Evolutionary conservation across 2,113 vertebrate genomes (phyloP).

Genomic region (Indicator indicator): DNA sequence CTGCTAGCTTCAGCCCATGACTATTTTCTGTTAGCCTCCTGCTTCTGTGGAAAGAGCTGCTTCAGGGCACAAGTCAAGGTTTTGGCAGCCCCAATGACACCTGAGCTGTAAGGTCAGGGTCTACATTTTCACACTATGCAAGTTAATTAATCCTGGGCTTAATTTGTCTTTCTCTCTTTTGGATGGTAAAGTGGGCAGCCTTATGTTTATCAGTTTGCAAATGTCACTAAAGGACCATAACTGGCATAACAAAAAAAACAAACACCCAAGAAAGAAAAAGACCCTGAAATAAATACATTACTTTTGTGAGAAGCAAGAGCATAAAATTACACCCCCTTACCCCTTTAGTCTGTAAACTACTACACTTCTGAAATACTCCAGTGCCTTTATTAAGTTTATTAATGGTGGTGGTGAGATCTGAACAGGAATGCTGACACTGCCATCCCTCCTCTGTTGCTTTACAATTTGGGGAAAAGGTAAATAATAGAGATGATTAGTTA

Average conservation of each 20-base stretch:
- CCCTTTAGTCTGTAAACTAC: background rate
- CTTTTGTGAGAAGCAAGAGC: background rate
- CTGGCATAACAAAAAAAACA: background rate
- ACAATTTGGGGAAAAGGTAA: background rate
- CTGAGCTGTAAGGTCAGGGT: slow-evolving; percentile 7
- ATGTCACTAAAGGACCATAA: background rate
- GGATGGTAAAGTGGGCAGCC: background rate
- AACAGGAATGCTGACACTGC: background rate
- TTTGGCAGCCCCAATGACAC: slow-evolving; percentile 1
- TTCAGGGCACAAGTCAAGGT: background rate
- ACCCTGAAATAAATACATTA: slow-evolving; percentile 29
- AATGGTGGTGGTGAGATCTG: slow-evolving; percentile 20
- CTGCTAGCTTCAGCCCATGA: background rate
- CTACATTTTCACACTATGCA: background rate
- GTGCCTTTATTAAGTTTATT: slow-evolving; percentile 29
- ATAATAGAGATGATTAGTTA: slow-evolving; percentile 16
- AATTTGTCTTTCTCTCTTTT: slow-evolving; percentile 31
- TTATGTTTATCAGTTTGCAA: slow-evolving; percentile 30
- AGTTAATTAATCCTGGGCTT: background rate
- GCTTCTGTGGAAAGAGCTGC: background rate
- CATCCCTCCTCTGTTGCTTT: slow-evolving; percentile 7
- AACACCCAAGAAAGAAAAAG: background rate
- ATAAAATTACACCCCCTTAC: slow-evolving; percentile 45
- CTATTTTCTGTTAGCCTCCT: background rate
- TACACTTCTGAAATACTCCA: background rate